Conservation (phyloP, 1,140 invertebrate genomes). For the Drosophila pectinifera region DNA sequence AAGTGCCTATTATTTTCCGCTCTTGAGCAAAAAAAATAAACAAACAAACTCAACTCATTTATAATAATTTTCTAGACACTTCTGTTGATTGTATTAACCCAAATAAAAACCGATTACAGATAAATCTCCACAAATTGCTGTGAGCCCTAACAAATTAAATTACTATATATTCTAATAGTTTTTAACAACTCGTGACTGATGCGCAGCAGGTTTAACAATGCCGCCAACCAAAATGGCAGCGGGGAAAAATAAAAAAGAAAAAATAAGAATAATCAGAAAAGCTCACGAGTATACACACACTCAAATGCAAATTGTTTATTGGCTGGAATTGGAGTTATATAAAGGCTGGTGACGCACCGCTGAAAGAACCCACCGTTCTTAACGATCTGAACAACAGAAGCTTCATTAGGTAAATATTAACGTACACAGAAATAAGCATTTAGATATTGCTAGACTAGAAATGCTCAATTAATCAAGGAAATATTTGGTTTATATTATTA, state of each 20-base stretch:
- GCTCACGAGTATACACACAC: constrained; percentile 11
- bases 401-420: not conserved
- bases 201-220: constrained; percentile 14
- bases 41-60: not conserved
- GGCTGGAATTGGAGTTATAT: constrained; percentile 33
- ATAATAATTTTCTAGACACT: constrained; percentile 6
- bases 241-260: constrained; percentile 8
- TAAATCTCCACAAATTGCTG: constrained; percentile 2
- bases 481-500: not conserved
- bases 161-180: constrained; percentile 14
- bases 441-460: not conserved
- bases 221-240: constrained; percentile 5
- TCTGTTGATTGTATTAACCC: not conserved
- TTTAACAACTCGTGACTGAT: constrained; percentile 14
- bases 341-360: constrained; percentile 24
- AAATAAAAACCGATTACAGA: constrained; percentile 15
- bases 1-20: not conserved
- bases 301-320: constrained; percentile 29
- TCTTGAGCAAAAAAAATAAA: not conserved
- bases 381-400: constrained; percentile 18
- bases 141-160: not conserved
- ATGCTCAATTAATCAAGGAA: not conserved
- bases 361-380: constrained; percentile 29
- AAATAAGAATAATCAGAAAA: constrained; percentile 7
- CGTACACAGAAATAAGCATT: not conserved